Evolutionary conservation across 1,140 invertebrate genomes (phyloP).

Genomic region (Choristoneura fumiferana): DNA sequence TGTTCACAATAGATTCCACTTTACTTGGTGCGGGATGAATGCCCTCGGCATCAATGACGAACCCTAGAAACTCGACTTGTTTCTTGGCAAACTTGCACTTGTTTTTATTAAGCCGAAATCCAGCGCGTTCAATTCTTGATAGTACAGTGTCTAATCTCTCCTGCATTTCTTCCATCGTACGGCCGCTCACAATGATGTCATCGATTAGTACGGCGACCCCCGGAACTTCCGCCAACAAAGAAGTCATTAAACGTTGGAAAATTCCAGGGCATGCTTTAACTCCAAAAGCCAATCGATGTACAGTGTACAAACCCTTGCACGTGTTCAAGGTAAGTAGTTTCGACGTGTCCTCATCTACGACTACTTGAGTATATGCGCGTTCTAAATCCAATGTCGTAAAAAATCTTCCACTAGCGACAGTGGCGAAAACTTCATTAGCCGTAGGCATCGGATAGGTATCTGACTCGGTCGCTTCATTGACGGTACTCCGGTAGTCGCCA

Average conservation of each 20-base stretch:
- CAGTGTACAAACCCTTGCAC: conserved; percentile 66
- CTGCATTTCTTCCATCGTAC: conserved; percentile 29
- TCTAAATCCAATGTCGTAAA: conserved; percentile 51
- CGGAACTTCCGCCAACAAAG: conserved; percentile 37
- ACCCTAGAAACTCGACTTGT: conserved; percentile 48
- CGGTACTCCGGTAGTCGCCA: conserved; percentile 64
- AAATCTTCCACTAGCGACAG: conserved; percentile 36
- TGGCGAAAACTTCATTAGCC: conserved; percentile 54
- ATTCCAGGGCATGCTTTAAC: conserved; percentile 65
- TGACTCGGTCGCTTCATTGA: conserved; percentile 45
- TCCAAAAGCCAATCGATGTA: conserved; percentile 73
- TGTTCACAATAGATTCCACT: background rate
- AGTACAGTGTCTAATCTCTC: conserved; percentile 28
- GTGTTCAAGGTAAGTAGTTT: conserved; percentile 46
- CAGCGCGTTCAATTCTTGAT: conserved; percentile 33
- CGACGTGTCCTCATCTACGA: conserved; percentile 40
- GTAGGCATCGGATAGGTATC: conserved; percentile 68
- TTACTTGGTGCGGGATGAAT: conserved; percentile 34
- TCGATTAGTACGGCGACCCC: conserved; percentile 47
- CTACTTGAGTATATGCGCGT: conserved; percentile 49
- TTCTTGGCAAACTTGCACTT: conserved; percentile 50
- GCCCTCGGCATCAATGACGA: conserved; percentile 38
- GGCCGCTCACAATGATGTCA: conserved; percentile 49
- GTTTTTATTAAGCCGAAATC: conserved; percentile 40
- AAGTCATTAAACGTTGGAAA: conserved; percentile 54